Evolutionary conservation across 2,888 invertebrate species (phyloP).

Genomic region (Atethmia centrago): DNA sequence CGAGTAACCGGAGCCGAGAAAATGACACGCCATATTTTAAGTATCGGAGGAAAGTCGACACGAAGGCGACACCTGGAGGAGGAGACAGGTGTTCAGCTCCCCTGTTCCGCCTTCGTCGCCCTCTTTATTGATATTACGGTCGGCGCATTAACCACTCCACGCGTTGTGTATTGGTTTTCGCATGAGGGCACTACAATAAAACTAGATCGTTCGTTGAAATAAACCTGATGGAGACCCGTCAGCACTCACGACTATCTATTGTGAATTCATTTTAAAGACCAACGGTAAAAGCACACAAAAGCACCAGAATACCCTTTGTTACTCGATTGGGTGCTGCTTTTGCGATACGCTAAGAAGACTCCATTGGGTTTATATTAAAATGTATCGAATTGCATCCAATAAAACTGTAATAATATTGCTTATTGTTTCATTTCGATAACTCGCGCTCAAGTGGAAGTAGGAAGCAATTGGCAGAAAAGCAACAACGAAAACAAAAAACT

Average conservation of each 20-base stretch:
- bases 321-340: slow-evolving; percentile 32
- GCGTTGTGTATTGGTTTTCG: slow-evolving; percentile 83
- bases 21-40: slow-evolving; percentile 88
- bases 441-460: slow-evolving; percentile 51
- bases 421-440: slow-evolving; percentile 63
- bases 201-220: slow-evolving; percentile 73
- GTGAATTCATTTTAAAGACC: slow-evolving; percentile 61
- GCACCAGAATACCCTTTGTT: slow-evolving; percentile 26
- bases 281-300: slow-evolving; percentile 41
- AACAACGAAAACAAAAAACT: slow-evolving; percentile 36
- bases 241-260: slow-evolving; percentile 34
- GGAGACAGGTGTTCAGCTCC: slow-evolving; percentile 74
- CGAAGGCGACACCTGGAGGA: slow-evolving; percentile 78
- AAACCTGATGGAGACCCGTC: slow-evolving; percentile 46
- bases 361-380: slow-evolving; percentile 46
- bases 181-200: slow-evolving; percentile 79
- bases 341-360: too few relatives aligned
- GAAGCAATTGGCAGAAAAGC: slow-evolving; percentile 56
- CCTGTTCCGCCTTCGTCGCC: slow-evolving; percentile 68
- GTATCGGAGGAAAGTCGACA: slow-evolving; percentile 83
- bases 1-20: slow-evolving; percentile 82
- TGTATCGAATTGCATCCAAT: slow-evolving; percentile 62
- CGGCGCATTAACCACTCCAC: slow-evolving; percentile 85
- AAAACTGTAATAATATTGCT: slow-evolving; percentile 61
- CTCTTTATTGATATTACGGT: slow-evolving; percentile 87